Percentiles rank a stretch among this genome's conserved stretches.
Conservation (phyloP, 1,140 invertebrate species). For the Amyelois transitella region DNA sequence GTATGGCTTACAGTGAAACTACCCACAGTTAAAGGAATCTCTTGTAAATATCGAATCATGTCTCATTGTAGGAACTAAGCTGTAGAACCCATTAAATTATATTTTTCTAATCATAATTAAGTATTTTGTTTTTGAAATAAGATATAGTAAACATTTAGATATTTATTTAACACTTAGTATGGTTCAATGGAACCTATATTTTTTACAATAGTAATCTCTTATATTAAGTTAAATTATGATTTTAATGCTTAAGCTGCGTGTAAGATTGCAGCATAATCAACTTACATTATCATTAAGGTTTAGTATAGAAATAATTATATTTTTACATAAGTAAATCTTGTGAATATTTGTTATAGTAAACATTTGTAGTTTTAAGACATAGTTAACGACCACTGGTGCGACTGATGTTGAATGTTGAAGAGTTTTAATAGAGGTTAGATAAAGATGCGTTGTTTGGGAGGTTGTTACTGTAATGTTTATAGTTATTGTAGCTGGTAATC, state of each 20-base stretch:
- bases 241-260: background rate
- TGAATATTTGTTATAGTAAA: slow-evolving; percentile 46
- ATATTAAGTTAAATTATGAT: slow-evolving; percentile 6
- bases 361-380: slow-evolving; percentile 46
- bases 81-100: background rate
- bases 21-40: slow-evolving; percentile 31
- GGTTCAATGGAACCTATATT: background rate
- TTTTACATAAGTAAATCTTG: slow-evolving; percentile 59
- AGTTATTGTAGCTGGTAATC: slow-evolving; percentile 34
- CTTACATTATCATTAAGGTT: slow-evolving; percentile 7
- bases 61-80: background rate
- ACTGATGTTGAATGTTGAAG: slow-evolving; percentile 71
- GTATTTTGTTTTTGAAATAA: background rate
- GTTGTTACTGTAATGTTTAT: slow-evolving; percentile 63
- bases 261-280: slow-evolving; percentile 7
- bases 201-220: background rate
- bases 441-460: slow-evolving; percentile 55
- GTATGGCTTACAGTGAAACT: background rate
- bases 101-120: background rate
- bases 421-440: slow-evolving; percentile 69
- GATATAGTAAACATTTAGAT: background rate
- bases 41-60: slow-evolving; percentile 28
- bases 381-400: slow-evolving; percentile 67
- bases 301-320: slow-evolving; percentile 49
- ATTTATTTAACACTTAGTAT: background rate